Evolutionary conservation across 2,888 invertebrate species (phyloP).

Genomic region (Ischnura elegans): DNA sequence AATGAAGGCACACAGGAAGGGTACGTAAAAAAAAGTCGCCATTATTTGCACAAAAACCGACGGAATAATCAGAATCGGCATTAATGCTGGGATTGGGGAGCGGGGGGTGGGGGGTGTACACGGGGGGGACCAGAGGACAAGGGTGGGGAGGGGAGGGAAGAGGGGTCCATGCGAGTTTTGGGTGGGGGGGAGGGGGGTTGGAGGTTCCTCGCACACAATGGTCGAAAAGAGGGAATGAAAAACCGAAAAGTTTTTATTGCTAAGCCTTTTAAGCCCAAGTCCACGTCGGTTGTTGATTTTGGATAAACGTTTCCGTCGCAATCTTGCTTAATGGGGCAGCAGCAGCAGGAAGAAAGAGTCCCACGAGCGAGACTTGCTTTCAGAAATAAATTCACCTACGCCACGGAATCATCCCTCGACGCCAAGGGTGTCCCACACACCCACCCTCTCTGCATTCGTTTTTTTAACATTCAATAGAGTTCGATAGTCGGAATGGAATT

Average conservation of each 20-base stretch:
- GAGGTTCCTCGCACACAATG: neutral
- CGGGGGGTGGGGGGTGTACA: neutral
- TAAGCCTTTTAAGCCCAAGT: slow-evolving; percentile 35
- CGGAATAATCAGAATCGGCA: slow-evolving; percentile 57
- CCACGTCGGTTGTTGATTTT: slow-evolving; percentile 34
- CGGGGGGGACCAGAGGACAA: neutral
- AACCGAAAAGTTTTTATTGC: slow-evolving; percentile 26
- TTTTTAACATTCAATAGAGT: neutral
- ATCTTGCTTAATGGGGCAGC: slow-evolving; percentile 11
- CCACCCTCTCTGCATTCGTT: neutral
- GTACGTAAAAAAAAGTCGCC: slow-evolving; percentile 23
- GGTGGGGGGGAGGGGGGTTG: neutral
- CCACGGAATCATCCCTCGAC: too few species aligned
- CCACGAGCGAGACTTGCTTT: neutral
- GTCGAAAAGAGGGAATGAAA: slow-evolving; percentile 9
- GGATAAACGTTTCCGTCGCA: slow-evolving; percentile 38
- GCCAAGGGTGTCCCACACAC: neutral
- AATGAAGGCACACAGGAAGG: slow-evolving; percentile 8
- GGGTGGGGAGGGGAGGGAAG: neutral
- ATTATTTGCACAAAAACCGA: slow-evolving; percentile 60
- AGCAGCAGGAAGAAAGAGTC: neutral
- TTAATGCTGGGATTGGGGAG: neutral
- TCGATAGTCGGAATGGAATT: neutral
- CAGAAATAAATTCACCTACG: neutral
- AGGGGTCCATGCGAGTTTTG: neutral